phyloP scores from a whole-genome alignment of 1,140 invertebrate genomes.

The Plodia interpunctella region DNA sequence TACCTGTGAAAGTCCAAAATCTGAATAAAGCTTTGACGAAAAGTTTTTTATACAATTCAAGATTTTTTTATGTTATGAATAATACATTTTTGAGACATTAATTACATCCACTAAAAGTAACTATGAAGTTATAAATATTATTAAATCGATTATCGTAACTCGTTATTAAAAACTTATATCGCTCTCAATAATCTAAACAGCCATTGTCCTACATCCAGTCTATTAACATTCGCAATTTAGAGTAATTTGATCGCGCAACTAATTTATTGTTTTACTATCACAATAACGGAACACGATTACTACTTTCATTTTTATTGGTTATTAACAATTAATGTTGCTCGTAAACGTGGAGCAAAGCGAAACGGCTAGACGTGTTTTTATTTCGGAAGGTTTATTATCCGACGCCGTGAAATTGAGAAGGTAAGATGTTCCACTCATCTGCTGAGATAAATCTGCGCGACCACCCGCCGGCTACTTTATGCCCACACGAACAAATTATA shows the following conservation, averaged over 20 bases:
- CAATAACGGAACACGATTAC: not conserved
- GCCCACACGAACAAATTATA: constrained; percentile 9
- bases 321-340: constrained; percentile 3
- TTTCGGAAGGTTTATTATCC: constrained; percentile 6
- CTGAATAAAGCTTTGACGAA: too few species aligned
- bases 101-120: not conserved
- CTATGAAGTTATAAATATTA: not conserved
- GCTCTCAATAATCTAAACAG: not conserved
- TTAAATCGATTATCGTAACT: not conserved
- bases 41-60: too few species aligned
- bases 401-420: constrained; percentile 9
- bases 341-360: not conserved
- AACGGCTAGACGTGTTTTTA: constrained; percentile 5
- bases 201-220: not conserved
- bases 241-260: constrained; percentile 4
- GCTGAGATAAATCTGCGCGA: constrained; percentile 19
- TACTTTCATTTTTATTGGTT: constrained; percentile 1
- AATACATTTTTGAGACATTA: too few species aligned
- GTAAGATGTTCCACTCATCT: not conserved
- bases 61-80: too few species aligned
- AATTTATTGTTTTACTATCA: not conserved
- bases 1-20: too few species aligned
- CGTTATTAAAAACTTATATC: not conserved
- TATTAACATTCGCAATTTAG: constrained; percentile 2
- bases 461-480: constrained; percentile 20